These are phyloP conservation scores for Coryphaenoides rupestris DNA, from an alignment of 2,113 vertebrate genomes.

Conservation along the genomic window DNA sequence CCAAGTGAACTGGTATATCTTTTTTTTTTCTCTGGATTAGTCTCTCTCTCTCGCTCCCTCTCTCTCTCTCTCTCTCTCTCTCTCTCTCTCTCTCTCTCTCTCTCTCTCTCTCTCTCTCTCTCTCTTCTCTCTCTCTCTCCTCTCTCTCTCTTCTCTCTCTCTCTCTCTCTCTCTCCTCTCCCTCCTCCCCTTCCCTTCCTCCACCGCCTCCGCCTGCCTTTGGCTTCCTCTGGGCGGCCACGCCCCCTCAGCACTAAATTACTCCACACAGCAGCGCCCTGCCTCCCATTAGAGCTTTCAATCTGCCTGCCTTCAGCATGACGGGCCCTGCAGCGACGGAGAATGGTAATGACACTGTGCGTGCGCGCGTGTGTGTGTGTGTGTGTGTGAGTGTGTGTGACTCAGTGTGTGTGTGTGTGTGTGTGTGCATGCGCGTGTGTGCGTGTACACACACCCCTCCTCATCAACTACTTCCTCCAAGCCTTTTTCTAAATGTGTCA, in stretches of 20 bases:
- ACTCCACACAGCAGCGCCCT: conserved; percentile 69
- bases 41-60: conserved; percentile 23
- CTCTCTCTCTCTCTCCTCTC: conserved; percentile 1
- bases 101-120: background rate
- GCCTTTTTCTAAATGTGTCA: background rate
- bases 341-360: conserved; percentile 66
- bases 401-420: no score
- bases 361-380: background rate
- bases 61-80: background rate
- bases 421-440: conserved; percentile 13
- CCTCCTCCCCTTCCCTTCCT: background rate
- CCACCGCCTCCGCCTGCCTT: conserved; percentile 9
- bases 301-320: conserved; percentile 75
- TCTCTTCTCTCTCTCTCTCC: conserved; percentile 21
- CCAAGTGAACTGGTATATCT: conserved; percentile 54
- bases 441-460: conserved; percentile 34
- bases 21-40: conserved; percentile 55
- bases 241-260: conserved; percentile 62
- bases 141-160: conserved; percentile 45
- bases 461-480: background rate
- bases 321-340: conserved; percentile 59
- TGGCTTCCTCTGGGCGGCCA: conserved; percentile 36
- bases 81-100: background rate
- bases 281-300: conserved; percentile 66
- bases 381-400: no score